Base-by-base conservation (phyloP, 2,113 vertebrate species). In the Mobula hypostoma region DNA sequence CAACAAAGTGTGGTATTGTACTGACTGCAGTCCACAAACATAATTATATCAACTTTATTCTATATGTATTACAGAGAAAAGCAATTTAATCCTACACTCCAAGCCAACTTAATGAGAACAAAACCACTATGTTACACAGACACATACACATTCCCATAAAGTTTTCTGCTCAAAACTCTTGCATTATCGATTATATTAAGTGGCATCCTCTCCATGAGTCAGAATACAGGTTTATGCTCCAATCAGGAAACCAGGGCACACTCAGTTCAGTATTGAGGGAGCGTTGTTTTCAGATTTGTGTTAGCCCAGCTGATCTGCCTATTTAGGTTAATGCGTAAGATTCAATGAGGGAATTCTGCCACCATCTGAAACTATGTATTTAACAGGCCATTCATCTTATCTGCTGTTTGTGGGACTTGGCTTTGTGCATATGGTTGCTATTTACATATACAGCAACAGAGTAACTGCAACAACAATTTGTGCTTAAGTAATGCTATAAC, bases 371-470 rank as follows among this genome's bases (percentile, higher is more conserved):
- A 61, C 29, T 11, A 27, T 17, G 48, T 48, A 48, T 48, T 88
- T 63, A 88, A 90, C 27, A 6, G 24, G 24, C 3, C 83, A 88
- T 90, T 90, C 85, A 90, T 68, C 66, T 66, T 58, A 88, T 27
- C 12, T 15, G 58, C 85, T 66, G 29, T 7, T 66, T 90, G 85
- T 90, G 85, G 85, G n/a, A 66, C 61, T 83, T 83, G 19, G 19
- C 80, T 36, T 66, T 90, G 85, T 90, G 29, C 61, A 19, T n/a
- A 19, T 90, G 61, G 85, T 90, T 90, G 85, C 85, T 90, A 61
- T 90, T 90, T 90, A 90, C n/a, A 19, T 32, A 90, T 63, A 90
- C 19, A 90, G 85, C 85, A 90, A 90, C 61, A 66, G 85, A 58
- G 85, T 63, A 66, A 63, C 29, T 88, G 17, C 8, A 90, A 66